These are phyloP conservation scores for Mormyrus proboscirostris DNA, from an alignment of 2,797 vertebrate species.

Conservation along the genomic window DNA sequence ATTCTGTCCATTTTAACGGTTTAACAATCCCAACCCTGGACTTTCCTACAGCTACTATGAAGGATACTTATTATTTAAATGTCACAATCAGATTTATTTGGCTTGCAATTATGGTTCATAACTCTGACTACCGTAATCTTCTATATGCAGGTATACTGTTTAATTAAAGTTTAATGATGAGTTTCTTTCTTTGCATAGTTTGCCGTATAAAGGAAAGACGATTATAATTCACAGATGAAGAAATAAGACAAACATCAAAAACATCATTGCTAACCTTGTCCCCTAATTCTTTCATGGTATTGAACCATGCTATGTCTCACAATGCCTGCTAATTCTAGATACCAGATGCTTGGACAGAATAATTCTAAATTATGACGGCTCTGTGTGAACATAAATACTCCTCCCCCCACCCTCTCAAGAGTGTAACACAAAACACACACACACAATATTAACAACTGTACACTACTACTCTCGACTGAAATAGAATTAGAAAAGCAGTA, in stretches of 20 bases:
- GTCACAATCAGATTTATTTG: not conserved
- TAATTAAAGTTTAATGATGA: conserved; percentile 8
- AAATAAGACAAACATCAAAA: not conserved
- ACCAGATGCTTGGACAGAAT: not conserved
- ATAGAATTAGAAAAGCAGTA: not conserved
- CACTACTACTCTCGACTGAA: not conserved
- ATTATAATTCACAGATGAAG: not conserved
- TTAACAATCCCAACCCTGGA: not conserved
- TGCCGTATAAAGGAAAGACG: not conserved
- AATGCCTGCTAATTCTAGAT: not conserved
- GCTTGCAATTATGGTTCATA: not conserved
- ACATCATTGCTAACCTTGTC: not conserved
- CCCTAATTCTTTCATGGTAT: not conserved
- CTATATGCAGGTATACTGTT: not conserved
- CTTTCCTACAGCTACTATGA: not conserved
- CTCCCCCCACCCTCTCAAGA: not conserved
- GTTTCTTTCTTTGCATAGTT: not conserved
- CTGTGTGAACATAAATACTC: not conserved
- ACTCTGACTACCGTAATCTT: not conserved
- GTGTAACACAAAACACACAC: not conserved
- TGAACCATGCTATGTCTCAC: not conserved
- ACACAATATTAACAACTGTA: not conserved
- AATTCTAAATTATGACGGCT: not conserved
- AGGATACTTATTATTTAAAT: not conserved
- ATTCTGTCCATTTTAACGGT: not conserved